phyloP scores from a whole-genome alignment of 2,797 vertebrate genomes.

The Phrynocephalus guinanensis region DNA sequence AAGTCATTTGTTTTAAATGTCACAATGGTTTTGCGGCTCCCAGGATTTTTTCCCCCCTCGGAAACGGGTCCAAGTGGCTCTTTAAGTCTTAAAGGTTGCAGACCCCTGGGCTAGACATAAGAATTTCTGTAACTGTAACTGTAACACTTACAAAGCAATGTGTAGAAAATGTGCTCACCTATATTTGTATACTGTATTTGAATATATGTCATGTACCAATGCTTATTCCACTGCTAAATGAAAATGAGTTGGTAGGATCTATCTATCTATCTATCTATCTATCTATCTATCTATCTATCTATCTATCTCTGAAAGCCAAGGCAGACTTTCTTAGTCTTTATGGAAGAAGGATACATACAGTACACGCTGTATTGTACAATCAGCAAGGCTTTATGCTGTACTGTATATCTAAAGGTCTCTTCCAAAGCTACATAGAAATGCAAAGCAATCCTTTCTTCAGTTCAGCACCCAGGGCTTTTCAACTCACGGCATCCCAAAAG shows the following conservation, averaged over 20 bases:
- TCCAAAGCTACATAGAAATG: neutral
- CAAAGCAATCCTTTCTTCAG: constrained; percentile 5
- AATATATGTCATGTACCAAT: no score
- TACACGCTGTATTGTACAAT: neutral
- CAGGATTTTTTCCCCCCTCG: no score
- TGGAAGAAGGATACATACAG: neutral
- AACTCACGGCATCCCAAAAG: constrained; percentile 39
- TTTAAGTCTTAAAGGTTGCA: no score
- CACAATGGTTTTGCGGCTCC: no score
- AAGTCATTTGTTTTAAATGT: no score
- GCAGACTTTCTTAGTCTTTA: neutral
- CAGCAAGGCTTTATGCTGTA: neutral
- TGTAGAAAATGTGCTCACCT: neutral
- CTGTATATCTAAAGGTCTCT: neutral
- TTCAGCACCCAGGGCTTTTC: constrained; percentile 26
- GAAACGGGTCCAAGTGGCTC: no score
- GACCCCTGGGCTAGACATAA: neutral
- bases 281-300: no score
- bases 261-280: no score
- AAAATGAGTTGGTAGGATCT: no score
- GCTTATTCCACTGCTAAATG: no score
- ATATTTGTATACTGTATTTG: no score
- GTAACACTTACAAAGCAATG: neutral
- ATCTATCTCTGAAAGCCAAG: no score
- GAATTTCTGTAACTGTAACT: neutral